phyloP scores from a whole-genome alignment of 1,140 invertebrate species.

The Bombus affinis region DNA sequence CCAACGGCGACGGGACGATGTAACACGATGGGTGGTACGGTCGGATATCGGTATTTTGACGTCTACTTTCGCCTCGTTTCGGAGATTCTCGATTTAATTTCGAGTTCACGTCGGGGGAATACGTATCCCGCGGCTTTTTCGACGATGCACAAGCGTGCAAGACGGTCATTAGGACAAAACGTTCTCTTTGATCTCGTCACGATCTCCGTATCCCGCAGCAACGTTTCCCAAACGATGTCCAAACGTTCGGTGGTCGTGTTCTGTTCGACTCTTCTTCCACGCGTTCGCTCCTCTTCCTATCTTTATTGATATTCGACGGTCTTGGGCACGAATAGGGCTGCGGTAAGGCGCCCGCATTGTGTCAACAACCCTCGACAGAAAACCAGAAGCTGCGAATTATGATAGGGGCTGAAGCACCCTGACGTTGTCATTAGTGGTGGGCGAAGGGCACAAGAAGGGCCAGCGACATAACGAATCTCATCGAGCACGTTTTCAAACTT shows the following conservation, averaged over 20 bases:
- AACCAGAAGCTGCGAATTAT: conserved; percentile 78
- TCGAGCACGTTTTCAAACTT: conserved; percentile 67
- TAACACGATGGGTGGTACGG: conserved; percentile 32
- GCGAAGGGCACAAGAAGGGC: conserved; percentile 6
- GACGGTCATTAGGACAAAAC: conserved; percentile 70
- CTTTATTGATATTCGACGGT: conserved; percentile 73
- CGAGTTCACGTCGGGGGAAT: not conserved
- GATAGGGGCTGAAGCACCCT: conserved; percentile 74
- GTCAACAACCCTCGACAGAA: conserved; percentile 76
- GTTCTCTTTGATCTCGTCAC: conserved; percentile 75
- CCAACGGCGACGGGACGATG: not conserved
- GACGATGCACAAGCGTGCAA: conserved; percentile 35
- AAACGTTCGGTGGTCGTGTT: conserved; percentile 46
- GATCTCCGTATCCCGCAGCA: conserved; percentile 62
- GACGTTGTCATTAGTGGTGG: conserved; percentile 74
- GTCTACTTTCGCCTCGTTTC: conserved; percentile 25
- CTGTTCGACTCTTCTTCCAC: conserved; percentile 46
- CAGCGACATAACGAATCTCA: conserved; percentile 44
- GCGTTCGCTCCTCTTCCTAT: conserved; percentile 63
- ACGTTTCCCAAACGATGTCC: conserved; percentile 56
- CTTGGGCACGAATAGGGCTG: conserved; percentile 75
- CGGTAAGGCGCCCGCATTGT: conserved; percentile 78
- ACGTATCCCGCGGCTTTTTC: conserved; percentile 48
- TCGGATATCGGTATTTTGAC: conserved; percentile 7
- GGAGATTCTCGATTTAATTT: conserved; percentile 61